Evolutionary conservation across 1,140 invertebrate species (phyloP).

Genomic region (Wiebesia pumilae): DNA sequence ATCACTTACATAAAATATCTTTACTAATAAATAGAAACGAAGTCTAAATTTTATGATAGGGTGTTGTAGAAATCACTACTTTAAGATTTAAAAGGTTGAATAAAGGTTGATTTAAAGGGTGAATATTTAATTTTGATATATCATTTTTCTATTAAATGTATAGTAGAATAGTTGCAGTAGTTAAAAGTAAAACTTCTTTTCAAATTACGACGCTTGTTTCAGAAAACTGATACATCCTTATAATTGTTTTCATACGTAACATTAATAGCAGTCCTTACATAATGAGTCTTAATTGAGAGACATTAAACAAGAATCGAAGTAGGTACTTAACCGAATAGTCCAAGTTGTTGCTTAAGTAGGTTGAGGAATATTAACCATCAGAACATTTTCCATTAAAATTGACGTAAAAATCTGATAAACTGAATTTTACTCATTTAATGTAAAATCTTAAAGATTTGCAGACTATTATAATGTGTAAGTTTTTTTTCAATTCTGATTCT

Average conservation of each 20-base stretch:
- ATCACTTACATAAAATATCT: no score
- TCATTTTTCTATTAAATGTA: no score
- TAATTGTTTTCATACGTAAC: not conserved
- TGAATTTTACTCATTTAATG: not conserved
- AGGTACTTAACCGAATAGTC: conserved; percentile 27
- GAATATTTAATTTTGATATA: no score
- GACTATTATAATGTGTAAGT: not conserved
- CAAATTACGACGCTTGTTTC: not conserved
- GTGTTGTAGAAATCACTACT: no score
- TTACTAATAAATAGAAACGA: no score
- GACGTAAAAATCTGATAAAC: not conserved
- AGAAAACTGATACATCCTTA: not conserved
- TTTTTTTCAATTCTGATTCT: not conserved
- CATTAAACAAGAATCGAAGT: conserved; percentile 34
- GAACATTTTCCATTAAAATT: conserved; percentile 29
- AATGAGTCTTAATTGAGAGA: conserved; percentile 29
- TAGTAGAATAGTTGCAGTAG: not conserved
- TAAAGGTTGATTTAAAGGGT: no score
- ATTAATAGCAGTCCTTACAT: not conserved
- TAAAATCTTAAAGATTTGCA: not conserved
- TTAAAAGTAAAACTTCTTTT: not conserved
- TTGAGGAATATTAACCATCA: not conserved
- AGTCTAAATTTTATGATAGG: no score
- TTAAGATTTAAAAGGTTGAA: no score
- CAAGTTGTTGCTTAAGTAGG: conserved; percentile 4